These are phyloP conservation scores for Linyphia triangularis DNA, from an alignment of 2,888 invertebrate genomes.

Conservation along the genomic window DNA sequence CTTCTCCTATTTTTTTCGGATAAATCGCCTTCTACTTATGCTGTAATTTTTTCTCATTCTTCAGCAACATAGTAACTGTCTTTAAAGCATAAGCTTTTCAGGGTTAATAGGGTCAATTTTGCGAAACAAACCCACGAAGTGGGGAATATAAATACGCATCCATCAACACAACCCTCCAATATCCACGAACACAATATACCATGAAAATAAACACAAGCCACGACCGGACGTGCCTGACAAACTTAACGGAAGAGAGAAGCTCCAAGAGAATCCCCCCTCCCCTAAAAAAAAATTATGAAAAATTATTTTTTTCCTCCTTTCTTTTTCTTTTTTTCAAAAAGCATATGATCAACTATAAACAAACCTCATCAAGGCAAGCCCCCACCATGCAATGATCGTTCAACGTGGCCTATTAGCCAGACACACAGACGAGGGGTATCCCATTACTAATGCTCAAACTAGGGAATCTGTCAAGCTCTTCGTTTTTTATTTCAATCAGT, in stretches of 20 bases:
- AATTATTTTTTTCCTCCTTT: too few relatives aligned
- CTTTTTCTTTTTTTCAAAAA: too few relatives aligned
- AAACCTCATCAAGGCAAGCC: constrained; percentile 9
- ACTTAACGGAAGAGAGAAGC: constrained; percentile 1
- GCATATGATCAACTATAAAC: constrained; percentile 1
- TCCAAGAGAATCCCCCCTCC: too few relatives aligned
- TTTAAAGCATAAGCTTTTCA: too few relatives aligned
- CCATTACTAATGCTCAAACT: constrained; percentile 23
- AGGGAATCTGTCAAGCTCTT: constrained; percentile 2
- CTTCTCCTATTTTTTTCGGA: too few relatives aligned
- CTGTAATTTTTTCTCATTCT: too few relatives aligned
- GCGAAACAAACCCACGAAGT: not conserved
- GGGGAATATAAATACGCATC: not conserved
- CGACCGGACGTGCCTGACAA: constrained; percentile 47
- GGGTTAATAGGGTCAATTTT: constrained; percentile 11
- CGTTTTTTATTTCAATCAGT: constrained; percentile 15
- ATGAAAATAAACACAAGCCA: constrained; percentile 14
- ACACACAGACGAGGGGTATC: constrained; percentile 19
- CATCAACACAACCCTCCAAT: constrained; percentile 6
- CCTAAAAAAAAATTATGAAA: not conserved
- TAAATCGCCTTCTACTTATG: too few relatives aligned
- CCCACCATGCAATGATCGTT: constrained; percentile 9
- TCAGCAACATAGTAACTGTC: too few relatives aligned
- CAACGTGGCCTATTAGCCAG: constrained; percentile 36
- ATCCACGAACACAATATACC: not conserved